Base-by-base conservation (phyloP, 2,113 vertebrate species). In the Laticauda colubrina region DNA sequence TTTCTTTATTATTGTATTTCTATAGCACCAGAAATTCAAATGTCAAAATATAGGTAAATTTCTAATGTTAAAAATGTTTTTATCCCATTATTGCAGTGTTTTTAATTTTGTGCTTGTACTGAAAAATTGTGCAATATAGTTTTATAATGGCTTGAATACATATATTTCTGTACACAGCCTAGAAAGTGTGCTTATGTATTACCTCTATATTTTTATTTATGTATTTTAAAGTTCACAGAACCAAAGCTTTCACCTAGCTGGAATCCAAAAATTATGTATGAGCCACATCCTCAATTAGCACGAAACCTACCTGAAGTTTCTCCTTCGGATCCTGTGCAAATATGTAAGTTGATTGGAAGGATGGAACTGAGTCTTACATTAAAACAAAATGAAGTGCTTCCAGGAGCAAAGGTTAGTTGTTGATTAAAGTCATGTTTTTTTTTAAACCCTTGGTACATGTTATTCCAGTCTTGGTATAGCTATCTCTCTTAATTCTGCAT, bases 191-290 rank as follows among this genome's bases (percentile, higher is more conserved):
- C 34, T 43, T 57, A 59, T 54, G 8, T 54, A 55, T 15, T 69
- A n/a, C 6, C 24, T 34, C 23, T 43, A 54, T 45, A 24, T 3
- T 94, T 24, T 95, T 39, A 81, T 55, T 94, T 4, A 92, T 95
- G 90, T 9, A 6, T 96, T 96, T 96, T 91, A 14, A 93, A 99
- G 99, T 98, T 99, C 97, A 98, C 97, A 26, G 99, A 99, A 97
- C 98, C 98, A 96, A 99, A 99, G 96, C 98, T 99, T 61, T 99
- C 99, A 75, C 99, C 99, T 20, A 99, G 99, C 97, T 99, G 99
- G 99, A 99, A 99, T 97, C 99, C 99, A 91, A 99, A 98, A 98
- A 99, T 99, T 88, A 98, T 98, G 89, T 99, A 98, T 94, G 99
- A 99, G 94, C 99, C 99, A 69, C 99, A 99, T 95, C 99, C 99